Base-by-base conservation (phyloP, 1,140 invertebrate genomes). In the Dendrolimus kikuchii region DNA sequence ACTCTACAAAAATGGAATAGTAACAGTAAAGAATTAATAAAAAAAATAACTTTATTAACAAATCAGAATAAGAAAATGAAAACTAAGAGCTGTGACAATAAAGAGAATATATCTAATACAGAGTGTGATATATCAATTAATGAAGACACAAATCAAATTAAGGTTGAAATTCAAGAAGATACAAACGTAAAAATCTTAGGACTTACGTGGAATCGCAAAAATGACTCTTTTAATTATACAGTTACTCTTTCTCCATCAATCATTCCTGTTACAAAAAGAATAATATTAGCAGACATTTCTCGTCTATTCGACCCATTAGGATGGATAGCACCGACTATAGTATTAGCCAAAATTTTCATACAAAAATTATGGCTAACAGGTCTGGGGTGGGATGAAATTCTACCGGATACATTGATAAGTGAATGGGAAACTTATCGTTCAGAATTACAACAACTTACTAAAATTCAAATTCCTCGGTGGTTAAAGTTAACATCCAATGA, bases 1-100 rank as follows among this genome's bases (percentile, higher is more conserved):
- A n/a, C 41, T 5, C 44, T 59, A 4, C 51, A 59, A 48, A 59
- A 59, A 43, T 59, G 57, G 57, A 7, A 23, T 38, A 53, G 51
- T 36, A 59, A 46, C 43, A 50, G 37, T 37, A 7, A 51, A 44
- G 44, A 51, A 38, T 48, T 59, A 40, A 23, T 59, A 38, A 42
- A 5, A 42, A 45, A 45, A 45, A n/a, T n/a, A n/a, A n/a, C n/a
- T n/a, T n/a, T n/a, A n/a, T n/a, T n/a, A 38, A 9, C 7, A 38
- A 38, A 38, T 10, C 5, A 6, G 4, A n/a, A n/a, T n/a, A n/a
- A n/a, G n/a, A n/a, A n/a, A n/a, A n/a, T n/a, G n/a, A n/a, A n/a
- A n/a, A n/a, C n/a, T n/a, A n/a, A n/a, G n/a, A n/a, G n/a, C n/a
- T n/a, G n/a, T n/a, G n/a, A n/a, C n/a, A n/a, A n/a, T n/a, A n/a